phyloP scores from a whole-genome alignment of 2,113 vertebrate species.

The Crotophaga sulcirostris region DNA sequence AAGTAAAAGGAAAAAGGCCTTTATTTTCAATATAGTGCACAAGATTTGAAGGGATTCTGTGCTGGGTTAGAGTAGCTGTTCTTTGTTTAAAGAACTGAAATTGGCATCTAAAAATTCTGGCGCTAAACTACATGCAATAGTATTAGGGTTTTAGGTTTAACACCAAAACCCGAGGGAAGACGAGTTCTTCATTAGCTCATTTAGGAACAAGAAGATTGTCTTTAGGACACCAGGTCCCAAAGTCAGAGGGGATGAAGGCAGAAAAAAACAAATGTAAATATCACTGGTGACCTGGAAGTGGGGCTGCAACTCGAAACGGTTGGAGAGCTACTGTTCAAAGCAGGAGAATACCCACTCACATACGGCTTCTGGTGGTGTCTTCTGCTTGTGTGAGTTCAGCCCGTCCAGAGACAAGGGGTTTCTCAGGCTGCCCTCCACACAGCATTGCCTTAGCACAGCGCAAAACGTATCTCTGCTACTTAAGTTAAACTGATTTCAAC shows the following conservation, averaged over 20 bases:
- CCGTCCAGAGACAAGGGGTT: neutral
- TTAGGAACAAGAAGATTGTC: neutral
- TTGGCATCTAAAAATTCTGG: neutral
- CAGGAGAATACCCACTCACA: accelerated
- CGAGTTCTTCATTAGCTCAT: neutral
- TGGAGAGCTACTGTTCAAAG: neutral
- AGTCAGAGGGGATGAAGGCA: neutral
- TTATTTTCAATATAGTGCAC: neutral
- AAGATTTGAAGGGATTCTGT: neutral
- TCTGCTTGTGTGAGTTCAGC: accelerated
- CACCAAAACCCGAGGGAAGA: neutral
- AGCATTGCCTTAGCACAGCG: accelerated
- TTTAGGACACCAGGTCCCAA: neutral
- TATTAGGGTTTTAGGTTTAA: neutral
- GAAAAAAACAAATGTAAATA: neutral
- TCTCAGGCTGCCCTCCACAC: accelerated
- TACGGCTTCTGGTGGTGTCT: accelerated
- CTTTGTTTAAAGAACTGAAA: neutral
- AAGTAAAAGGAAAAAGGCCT: neutral
- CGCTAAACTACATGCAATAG: neutral
- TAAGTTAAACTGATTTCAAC: neutral
- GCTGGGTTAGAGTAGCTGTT: neutral
- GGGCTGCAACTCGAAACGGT: accelerated
- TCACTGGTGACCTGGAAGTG: neutral
- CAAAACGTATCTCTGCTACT: neutral